Evolutionary conservation across 37 sponge, comb jelly and placozoan species (phyloP).

Genomic region (Eunapius fragilis): DNA sequence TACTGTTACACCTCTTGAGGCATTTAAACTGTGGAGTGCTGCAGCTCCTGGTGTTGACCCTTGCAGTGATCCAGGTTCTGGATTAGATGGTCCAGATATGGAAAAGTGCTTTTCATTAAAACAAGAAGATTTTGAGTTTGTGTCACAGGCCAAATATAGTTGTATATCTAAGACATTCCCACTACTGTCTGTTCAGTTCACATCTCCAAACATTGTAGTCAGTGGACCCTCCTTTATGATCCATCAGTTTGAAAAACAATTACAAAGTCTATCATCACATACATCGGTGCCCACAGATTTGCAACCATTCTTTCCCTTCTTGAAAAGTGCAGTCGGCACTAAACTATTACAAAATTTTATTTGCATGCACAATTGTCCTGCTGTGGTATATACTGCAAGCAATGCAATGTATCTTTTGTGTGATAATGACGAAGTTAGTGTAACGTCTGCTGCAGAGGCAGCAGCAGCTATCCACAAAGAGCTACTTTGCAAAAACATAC

Average conservation of each 20-base stretch:
- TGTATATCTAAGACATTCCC: neutral
- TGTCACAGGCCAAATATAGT: neutral
- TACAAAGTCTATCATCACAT: neutral
- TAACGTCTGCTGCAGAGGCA: neutral
- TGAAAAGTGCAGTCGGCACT: neutral
- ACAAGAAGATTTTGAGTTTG: neutral
- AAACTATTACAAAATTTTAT: neutral
- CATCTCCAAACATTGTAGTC: neutral
- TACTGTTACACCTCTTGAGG: neutral
- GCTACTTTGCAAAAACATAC: neutral
- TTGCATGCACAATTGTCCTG: neutral
- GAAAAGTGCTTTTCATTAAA: neutral
- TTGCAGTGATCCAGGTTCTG: neutral
- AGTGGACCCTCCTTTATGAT: neutral
- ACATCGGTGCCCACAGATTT: neutral
- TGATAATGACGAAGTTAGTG: neutral
- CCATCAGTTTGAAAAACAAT: neutral
- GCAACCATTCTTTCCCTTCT: neutral
- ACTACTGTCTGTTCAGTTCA: neutral
- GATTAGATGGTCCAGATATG: neutral
- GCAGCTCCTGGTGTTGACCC: neutral
- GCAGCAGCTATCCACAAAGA: neutral
- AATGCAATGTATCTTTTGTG: neutral
- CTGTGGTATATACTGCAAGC: neutral
- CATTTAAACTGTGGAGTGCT: neutral